Base-by-base conservation (phyloP, 2,888 invertebrate species). In the Embidobia sp. region DNA sequence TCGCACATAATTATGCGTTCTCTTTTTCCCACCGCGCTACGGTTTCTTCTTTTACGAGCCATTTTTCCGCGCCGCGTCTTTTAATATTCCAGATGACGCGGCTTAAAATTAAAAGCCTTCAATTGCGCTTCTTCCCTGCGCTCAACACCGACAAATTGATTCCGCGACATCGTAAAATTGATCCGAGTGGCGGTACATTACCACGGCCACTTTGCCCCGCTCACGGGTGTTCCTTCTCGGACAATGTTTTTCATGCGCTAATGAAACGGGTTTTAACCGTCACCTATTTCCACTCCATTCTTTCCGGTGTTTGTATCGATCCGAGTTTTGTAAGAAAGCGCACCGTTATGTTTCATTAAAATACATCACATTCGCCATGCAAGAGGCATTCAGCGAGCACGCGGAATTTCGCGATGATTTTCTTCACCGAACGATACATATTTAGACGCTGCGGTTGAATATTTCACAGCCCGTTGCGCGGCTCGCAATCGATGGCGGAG, bases 401-500 rank as follows among this genome's bases (percentile, higher is more conserved):
- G 31, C 42, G 48, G 69, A 49, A 59, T 69, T 69, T 59, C 57
- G 33, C 42, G 31, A 51, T 57, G 69, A 49, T 69, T 69, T 69
- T 59, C 57, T 35, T 31, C 42, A 16, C 48, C 6, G 15, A 59
- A 10, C 53, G 53, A 64, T 64, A 64, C 51, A 64, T 53, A 64
- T 64, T 64, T 64, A 51, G 44, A 64, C 26, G 15, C 26, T 22
- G 15, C n/a, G 53, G n/a, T 53, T 64, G 64, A 53, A 64, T 64
- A 53, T 64, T 53, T 64, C 26, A 51, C 22, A 19, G 16, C 26
- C 48, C 13, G 31, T 0, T 19, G 0, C 16, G 19, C 15, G 11
- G 13, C 29, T 6, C 27, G 15, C 18, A 64, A 53, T 64, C 18
- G 31, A 33, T 33, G 51, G 29, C 22, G 8, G 26, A 26, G 3